Evolutionary conservation across 2,888 invertebrate species (phyloP).

Genomic region (Caenorhabditis macrosperma): DNA sequence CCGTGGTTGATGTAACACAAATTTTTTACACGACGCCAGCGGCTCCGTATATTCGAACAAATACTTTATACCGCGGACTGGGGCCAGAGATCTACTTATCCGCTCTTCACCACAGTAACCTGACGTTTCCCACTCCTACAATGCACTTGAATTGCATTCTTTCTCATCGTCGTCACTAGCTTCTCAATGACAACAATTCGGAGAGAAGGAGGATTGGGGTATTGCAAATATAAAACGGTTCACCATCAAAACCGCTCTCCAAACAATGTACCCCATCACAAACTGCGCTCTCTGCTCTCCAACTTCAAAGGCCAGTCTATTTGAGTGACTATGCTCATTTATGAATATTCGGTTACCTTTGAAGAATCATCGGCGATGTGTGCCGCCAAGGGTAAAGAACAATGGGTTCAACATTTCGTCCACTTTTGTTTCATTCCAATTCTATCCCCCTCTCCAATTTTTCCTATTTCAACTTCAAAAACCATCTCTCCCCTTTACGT

Average conservation of each 20-base stretch:
- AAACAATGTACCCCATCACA: slow-evolving; percentile 24
- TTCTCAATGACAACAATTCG: slow-evolving; percentile 10
- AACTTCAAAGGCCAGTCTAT: slow-evolving; percentile 3
- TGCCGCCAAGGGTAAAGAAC: slow-evolving; percentile 11
- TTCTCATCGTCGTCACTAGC: not conserved
- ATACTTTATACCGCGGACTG: no score
- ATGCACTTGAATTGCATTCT: not conserved
- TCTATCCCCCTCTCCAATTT: not conserved
- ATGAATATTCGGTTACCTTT: slow-evolving; percentile 22
- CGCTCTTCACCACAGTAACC: no score
- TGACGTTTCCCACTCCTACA: not conserved
- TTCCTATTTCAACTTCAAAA: not conserved
- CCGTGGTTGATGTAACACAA: not conserved
- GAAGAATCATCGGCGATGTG: slow-evolving; percentile 18
- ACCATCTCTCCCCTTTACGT: slow-evolving; percentile 21
- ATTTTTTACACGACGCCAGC: no score
- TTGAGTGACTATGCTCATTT: not conserved
- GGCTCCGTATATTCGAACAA: no score
- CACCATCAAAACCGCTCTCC: slow-evolving; percentile 28
- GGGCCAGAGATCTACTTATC: no score
- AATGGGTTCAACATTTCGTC: slow-evolving; percentile 22
- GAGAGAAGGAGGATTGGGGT: not conserved
- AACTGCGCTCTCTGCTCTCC: slow-evolving; percentile 28
- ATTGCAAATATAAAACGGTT: slow-evolving; percentile 50
- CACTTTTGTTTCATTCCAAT: not conserved